A percentile compares a stretch with the other conserved stretches of the same genome.
These are phyloP conservation scores for Steinernema scapterisci DNA, from an alignment of 2,888 invertebrate species.

Conservation along the genomic window DNA sequence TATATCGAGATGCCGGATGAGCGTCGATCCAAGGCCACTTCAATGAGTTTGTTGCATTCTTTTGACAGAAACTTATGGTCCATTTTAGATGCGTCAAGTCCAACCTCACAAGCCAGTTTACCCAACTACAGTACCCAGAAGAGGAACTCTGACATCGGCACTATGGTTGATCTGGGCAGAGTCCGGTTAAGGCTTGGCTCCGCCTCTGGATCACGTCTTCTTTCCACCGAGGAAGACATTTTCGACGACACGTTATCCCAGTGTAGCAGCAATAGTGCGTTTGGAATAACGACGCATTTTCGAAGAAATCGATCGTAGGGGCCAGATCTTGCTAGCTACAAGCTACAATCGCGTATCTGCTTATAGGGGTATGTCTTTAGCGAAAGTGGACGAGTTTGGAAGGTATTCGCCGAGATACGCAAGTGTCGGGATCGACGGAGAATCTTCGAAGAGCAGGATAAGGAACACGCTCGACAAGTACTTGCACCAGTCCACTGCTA, in stretches of 20 bases:
- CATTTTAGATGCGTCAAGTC: not conserved
- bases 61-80: not conserved
- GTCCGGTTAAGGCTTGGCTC: not conserved
- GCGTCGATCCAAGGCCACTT: not conserved
- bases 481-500: constrained; percentile 39
- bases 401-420: constrained; percentile 56
- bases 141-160: not conserved
- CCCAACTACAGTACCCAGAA: not conserved
- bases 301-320: constrained; percentile 31
- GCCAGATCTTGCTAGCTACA: not conserved
- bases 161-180: not conserved
- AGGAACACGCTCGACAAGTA: constrained; percentile 40
- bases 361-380: constrained; percentile 44
- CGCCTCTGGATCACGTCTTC: not conserved
- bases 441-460: constrained; percentile 3
- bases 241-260: constrained; percentile 12
- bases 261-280: constrained; percentile 25
- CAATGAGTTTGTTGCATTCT: not conserved
- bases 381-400: constrained; percentile 58
- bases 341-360: not conserved
- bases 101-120: not conserved
- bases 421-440: constrained; percentile 34
- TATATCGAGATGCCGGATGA: constrained; percentile 30
- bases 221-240: not conserved
- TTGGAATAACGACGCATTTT: not conserved